Evolutionary conservation across 1,140 invertebrate species (phyloP).

Genomic region (Camponotus floridanus): DNA sequence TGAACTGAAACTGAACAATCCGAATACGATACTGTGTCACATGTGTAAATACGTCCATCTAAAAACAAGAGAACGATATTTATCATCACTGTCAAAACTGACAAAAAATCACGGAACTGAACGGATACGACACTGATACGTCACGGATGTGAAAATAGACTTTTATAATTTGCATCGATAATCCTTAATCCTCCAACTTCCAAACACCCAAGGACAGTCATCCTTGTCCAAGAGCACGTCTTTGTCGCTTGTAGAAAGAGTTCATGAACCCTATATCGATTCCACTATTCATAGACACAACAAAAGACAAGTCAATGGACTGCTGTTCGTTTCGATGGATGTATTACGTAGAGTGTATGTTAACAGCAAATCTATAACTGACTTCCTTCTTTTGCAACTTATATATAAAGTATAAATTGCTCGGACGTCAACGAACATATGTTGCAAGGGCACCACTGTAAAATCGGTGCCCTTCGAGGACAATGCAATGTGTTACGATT

Average conservation of each 20-base stretch:
- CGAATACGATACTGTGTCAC: too few species aligned
- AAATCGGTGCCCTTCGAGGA: neutral
- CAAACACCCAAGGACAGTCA: neutral
- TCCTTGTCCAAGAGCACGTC: neutral
- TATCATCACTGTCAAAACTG: too few species aligned
- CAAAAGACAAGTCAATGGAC: conserved; percentile 67
- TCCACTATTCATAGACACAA: conserved; percentile 66
- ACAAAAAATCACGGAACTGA: too few species aligned
- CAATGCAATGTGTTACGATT: neutral
- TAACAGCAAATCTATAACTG: conserved; percentile 51
- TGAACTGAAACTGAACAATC: too few species aligned
- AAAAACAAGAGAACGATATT: too few species aligned
- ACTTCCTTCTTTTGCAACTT: conserved; percentile 55
- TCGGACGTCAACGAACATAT: conserved; percentile 22
- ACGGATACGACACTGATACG: too few species aligned
- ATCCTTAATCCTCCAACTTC: conserved; percentile 26
- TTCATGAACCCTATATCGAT: conserved; percentile 73
- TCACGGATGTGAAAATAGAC: too few species aligned
- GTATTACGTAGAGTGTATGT: conserved; percentile 35
- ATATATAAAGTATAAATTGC: conserved; percentile 54
- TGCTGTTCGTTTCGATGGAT: conserved; percentile 43
- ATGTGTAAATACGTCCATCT: too few species aligned
- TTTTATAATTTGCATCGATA: neutral
- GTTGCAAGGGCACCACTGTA: conserved; percentile 35
- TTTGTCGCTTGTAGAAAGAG: neutral